Conservation (phyloP, 2,888 invertebrate species). For the Dryocosmus kuriphilus region DNA sequence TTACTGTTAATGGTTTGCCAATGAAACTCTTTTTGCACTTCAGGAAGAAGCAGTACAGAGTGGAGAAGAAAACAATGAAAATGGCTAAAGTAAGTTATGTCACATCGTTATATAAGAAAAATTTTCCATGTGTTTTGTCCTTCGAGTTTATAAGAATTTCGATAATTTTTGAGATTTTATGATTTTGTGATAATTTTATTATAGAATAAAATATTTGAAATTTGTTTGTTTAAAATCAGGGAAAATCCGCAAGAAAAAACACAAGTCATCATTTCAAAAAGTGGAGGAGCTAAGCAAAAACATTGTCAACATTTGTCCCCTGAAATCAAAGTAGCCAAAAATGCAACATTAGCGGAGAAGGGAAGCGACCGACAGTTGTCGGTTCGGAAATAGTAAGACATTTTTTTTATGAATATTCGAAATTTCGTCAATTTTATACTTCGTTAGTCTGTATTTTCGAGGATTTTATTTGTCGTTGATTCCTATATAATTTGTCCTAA, state of each 20-base stretch:
- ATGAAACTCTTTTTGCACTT: slow-evolving; percentile 82
- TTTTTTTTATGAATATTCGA: too few species aligned
- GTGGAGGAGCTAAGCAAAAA: slow-evolving; percentile 69
- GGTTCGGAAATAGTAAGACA: slow-evolving; percentile 59
- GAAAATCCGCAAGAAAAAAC: slow-evolving; percentile 70
- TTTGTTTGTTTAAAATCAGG: slow-evolving; percentile 78
- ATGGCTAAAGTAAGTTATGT: slow-evolving; percentile 70
- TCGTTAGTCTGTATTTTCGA: too few species aligned
- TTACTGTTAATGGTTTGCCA: slow-evolving; percentile 83
- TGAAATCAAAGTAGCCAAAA: slow-evolving; percentile 60
- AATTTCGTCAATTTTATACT: too few species aligned
- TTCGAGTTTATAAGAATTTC: too few species aligned
- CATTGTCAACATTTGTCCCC: slow-evolving; percentile 65
- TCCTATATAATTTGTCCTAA: too few species aligned
- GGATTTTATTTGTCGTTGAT: too few species aligned
- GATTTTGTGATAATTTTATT: slow-evolving; percentile 19
- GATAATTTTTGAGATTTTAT: too few species aligned
- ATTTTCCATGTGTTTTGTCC: neutral
- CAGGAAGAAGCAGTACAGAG: slow-evolving; percentile 82
- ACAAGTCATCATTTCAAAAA: slow-evolving; percentile 68
- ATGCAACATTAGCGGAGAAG: slow-evolving; percentile 60
- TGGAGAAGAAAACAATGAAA: slow-evolving; percentile 77
- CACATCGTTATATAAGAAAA: neutral
- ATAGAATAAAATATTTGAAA: slow-evolving; percentile 37
- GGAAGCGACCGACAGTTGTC: slow-evolving; percentile 55